Evolutionary conservation across 2,888 invertebrate species (phyloP).

Genomic region (Antheraea assamensis): DNA sequence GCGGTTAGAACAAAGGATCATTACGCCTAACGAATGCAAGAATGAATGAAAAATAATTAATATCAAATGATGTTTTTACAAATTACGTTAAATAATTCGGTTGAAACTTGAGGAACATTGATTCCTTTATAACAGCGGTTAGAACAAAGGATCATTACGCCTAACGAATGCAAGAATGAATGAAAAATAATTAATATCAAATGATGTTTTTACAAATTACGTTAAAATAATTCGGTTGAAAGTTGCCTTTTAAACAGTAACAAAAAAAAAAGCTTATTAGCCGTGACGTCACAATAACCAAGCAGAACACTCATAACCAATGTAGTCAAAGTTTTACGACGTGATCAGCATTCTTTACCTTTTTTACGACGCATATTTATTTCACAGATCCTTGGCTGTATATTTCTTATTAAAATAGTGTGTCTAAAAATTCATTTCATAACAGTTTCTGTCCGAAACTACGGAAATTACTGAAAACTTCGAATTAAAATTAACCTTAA

Average conservation of each 20-base stretch:
- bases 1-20: too few relatives aligned
- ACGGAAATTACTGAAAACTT: neutral
- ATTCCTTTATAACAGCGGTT: too few relatives aligned
- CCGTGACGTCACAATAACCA: neutral
- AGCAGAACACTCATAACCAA: neutral
- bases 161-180: neutral
- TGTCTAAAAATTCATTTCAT: neutral
- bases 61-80: neutral
- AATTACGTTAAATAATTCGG: neutral
- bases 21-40: neutral
- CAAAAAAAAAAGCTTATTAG: slow-evolving; percentile 1
- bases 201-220: neutral
- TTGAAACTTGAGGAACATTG: neutral
- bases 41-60: neutral
- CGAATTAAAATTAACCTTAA: neutral
- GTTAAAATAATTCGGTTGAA: neutral
- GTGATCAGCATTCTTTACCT: slow-evolving; percentile 2
- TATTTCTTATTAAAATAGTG: neutral
- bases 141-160: too few relatives aligned
- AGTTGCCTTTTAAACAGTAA: neutral
- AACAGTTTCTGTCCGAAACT: neutral
- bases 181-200: neutral
- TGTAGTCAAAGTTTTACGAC: slow-evolving; percentile 6
- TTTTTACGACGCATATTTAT: neutral
- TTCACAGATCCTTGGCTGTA: neutral